Evolutionary conservation across 2,797 vertebrate genomes (phyloP), one percentile per base, ranked within the genome.

Genomic region (Acomys russatus): DNA sequence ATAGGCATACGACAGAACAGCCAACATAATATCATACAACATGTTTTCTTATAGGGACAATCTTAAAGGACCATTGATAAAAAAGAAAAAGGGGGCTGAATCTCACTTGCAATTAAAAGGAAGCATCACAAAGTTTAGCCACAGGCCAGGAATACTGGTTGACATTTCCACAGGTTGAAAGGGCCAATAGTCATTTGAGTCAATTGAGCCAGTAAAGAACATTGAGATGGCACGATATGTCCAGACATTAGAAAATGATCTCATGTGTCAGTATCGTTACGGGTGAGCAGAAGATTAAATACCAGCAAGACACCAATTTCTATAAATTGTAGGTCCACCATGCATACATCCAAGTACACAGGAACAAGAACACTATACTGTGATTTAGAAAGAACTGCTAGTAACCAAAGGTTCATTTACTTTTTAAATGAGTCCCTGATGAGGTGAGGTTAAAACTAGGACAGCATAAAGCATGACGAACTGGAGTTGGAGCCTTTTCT

Each of bases 1-100:
- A n/a, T 92, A 96, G 59, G 88, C 25, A 96, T 49, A 88, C 30
- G 15, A 38, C 30, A 33, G 10, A 70, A 87, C 15, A 73, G 91
- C 18, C 77, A 86, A 89, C 22, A 83, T 33, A 83, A 56, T 64
- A 92, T 38, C 38, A 77, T 88, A 33, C 17, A 79, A 28, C 70
- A 71, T 85, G 20, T 88, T 78, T 33, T 49, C n/a, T 59, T 94
- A 82, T 4, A 64, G 9, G 59, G 33, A 83, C 1, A 94, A 87
- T 15, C 9, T 61, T 28, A 82, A 85, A 95, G 33, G 68, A 2
- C 11, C 6, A 49, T 20, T 44, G 3, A 76, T 79, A 25, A 94
- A 80, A 80, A 91, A 3, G 38, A 61, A 5, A 78, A 92, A 35
- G 2, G 25, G 33, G 61, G 18, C 74, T 28, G 56, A 71, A 91